phyloP scores from a whole-genome alignment of 2,888 invertebrate genomes.

The Frankliniella fusca region DNA sequence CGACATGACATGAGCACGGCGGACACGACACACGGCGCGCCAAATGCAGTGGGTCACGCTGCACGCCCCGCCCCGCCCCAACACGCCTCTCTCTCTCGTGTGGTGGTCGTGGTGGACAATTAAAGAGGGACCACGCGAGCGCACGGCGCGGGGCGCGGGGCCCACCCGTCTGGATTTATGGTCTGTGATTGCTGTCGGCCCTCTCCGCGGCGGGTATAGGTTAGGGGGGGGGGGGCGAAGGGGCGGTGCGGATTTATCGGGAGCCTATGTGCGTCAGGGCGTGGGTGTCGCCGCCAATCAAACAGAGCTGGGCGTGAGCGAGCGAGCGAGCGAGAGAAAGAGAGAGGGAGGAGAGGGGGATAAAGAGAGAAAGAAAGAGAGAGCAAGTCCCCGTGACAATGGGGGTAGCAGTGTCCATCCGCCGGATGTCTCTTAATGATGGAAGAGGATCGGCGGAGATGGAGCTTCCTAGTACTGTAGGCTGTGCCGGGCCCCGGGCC shows the following conservation, averaged over 20 bases:
- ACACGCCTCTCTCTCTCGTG: neutral
- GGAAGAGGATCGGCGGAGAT: neutral
- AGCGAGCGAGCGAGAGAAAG: neutral
- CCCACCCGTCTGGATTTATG: neutral
- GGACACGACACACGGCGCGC: neutral
- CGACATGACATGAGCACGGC: neutral
- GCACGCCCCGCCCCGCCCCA: too few species aligned
- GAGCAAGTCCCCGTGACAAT: neutral
- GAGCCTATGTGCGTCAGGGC: neutral
- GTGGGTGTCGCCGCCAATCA: too few species aligned
- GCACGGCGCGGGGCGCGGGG: neutral
- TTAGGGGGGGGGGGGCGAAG: too few species aligned
- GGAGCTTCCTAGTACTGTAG: neutral
- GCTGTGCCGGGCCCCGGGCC: neutral
- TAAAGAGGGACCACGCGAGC: neutral
- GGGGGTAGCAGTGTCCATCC: neutral
- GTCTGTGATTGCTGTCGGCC: neutral
- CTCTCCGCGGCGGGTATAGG: neutral
- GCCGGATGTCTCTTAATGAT: slow-evolving; percentile 1
- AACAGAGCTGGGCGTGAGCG: neutral
- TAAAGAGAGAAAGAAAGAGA: neutral
- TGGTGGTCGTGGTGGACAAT: neutral
- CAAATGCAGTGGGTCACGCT: neutral
- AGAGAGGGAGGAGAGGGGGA: neutral
- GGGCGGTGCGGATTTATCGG: slow-evolving; percentile 15